Base-by-base conservation (phyloP, 2,888 invertebrate species). In the Idaea dimidiata region DNA sequence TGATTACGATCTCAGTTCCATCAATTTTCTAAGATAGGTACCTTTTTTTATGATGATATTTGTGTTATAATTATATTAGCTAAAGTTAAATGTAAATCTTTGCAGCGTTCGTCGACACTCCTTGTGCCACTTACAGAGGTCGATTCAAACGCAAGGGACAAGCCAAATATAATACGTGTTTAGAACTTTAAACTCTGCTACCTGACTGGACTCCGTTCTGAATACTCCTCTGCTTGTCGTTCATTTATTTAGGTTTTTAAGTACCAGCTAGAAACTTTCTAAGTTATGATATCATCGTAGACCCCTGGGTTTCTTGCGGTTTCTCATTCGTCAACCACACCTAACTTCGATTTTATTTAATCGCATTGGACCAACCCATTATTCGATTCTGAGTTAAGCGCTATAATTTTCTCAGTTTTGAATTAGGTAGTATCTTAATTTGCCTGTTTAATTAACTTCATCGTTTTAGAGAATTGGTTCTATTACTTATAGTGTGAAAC, bases 51-150 rank as follows among this genome's bases (percentile, higher is more conserved):
- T 24, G 24, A 54, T 54, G 54, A 54, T 54, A 54, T 54, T 8
- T 16, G 54, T 54, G n/a, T 54, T 54, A 54, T n/a, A n/a, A n/a
- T n/a, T n/a, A n/a, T n/a, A n/a, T 54, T 54, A 17, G 54, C 54
- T 7, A 17, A 17, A 54, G 17, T 54, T n/a, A 54, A 54, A 54
- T 54, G 16, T 54, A 65, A 62, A 61, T 62, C 60, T 63, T 62
- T 67, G 64, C 59, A 57, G 62, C 62, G 60, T 63, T 68, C 68
- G 64, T 72, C 67, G 74, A 69, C 75, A 73, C 74, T 70, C 77
- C 76, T 77, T 76, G 80, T 77, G 79, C 81, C 64, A 79, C 73
- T 73, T 79, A 63, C 62, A 76, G 72, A 79, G 79, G 79, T 78
- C 79, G 73, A 63, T 66, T 69, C 66, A 61, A 64, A 66, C 63